These are phyloP conservation scores for Cydia amplana DNA, from an alignment of 1,140 invertebrate species.

Conservation along the genomic window DNA sequence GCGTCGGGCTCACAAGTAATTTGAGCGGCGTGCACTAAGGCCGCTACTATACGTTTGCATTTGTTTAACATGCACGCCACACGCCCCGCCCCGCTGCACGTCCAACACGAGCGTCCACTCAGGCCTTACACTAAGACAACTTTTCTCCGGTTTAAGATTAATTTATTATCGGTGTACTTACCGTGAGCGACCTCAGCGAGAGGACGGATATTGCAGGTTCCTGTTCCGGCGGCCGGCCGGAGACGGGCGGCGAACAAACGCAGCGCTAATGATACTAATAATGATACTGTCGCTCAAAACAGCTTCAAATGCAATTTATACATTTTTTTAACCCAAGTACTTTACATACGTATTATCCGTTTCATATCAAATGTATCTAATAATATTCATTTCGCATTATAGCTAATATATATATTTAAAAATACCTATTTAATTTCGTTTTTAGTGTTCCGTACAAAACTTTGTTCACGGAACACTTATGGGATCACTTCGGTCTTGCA, in stretches of 20 bases:
- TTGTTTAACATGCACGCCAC: too few species aligned
- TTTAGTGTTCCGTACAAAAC: too few species aligned
- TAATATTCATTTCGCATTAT: not conserved
- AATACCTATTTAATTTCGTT: too few species aligned
- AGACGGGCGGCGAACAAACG: slow-evolving; percentile 6
- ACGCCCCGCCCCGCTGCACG: too few species aligned
- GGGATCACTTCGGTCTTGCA: too few species aligned
- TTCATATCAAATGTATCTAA: too few species aligned
- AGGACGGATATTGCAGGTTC: slow-evolving; percentile 16
- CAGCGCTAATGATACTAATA: not conserved
- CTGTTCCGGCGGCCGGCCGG: slow-evolving; percentile 16
- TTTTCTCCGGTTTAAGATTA: slow-evolving; percentile 13
- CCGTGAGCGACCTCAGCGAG: slow-evolving; percentile 3
- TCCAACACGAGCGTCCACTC: too few species aligned
- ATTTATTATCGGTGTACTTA: slow-evolving; percentile 17
- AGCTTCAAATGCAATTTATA: not conserved
- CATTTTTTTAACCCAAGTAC: not conserved
- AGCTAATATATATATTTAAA: not conserved
- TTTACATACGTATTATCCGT: not conserved
- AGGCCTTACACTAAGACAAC: too few species aligned
- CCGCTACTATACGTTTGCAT: too few species aligned
- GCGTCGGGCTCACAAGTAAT: too few species aligned
- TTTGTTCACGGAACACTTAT: too few species aligned
- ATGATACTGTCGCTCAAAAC: slow-evolving; percentile 7
- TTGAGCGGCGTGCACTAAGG: too few species aligned